These are phyloP conservation scores for Garrulus glandarius DNA, from an alignment of 2,797 vertebrate genomes.

Conservation along the genomic window DNA sequence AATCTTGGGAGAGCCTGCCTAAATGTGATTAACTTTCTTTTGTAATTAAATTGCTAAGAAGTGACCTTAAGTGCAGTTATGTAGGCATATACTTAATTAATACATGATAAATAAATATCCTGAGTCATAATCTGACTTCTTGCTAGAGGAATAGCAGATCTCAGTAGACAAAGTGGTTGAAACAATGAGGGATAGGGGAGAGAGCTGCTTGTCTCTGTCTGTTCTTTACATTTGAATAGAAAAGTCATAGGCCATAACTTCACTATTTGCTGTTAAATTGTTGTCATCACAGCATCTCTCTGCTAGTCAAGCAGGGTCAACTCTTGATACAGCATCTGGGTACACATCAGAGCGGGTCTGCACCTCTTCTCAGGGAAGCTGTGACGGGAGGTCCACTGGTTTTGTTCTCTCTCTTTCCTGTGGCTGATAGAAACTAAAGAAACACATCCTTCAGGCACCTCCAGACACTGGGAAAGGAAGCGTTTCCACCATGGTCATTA, in stretches of 20 bases:
- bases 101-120: conserved; percentile 44
- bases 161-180: not conserved
- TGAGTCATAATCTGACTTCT: not conserved
- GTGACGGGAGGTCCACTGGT: not conserved
- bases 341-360: not conserved
- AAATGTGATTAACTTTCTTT: not conserved
- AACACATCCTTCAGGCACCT: not conserved
- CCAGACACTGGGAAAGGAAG: not conserved
- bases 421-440: not conserved
- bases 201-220: not conserved
- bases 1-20: not conserved
- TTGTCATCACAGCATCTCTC: not conserved
- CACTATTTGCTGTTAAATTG: not conserved
- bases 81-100: conserved; percentile 52
- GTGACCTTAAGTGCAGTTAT: not conserved
- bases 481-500: not conserved
- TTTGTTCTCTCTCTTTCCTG: not conserved
- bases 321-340: not conserved
- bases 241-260: not conserved
- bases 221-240: not conserved
- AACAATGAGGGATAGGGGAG: not conserved
- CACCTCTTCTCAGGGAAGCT: not conserved
- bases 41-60: conserved; percentile 17
- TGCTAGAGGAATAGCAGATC: not conserved
- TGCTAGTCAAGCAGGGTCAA: not conserved